These are phyloP conservation scores for Rotaria magnacalcarata DNA, from an alignment of 2,888 invertebrate genomes.

Conservation along the genomic window DNA sequence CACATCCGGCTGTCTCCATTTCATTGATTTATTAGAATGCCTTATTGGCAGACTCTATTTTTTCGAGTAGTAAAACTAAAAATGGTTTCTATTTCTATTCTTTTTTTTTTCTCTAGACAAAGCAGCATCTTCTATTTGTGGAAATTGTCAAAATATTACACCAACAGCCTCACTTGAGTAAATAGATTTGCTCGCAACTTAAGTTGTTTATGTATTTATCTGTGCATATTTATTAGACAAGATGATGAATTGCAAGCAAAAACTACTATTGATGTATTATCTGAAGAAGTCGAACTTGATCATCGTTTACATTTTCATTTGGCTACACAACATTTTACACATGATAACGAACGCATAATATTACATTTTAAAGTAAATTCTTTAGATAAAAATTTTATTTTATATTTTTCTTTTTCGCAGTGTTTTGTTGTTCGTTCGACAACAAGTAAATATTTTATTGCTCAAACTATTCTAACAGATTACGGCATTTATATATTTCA, in stretches of 20 bases:
- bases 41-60: no score
- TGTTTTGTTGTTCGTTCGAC: slow-evolving; percentile 27
- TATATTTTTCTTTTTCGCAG: background rate
- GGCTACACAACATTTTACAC: background rate
- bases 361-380: slow-evolving; percentile 11
- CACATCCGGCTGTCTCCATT: no score
- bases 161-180: background rate
- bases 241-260: background rate
- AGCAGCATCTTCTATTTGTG: background rate
- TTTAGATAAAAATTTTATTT: no score
- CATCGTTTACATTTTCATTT: slow-evolving; percentile 20
- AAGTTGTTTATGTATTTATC: background rate
- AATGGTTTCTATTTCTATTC: background rate
- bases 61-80: no score
- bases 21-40: no score
- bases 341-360: background rate
- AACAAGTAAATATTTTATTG: slow-evolving; percentile 7
- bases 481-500: slow-evolving; percentile 23
- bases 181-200: background rate
- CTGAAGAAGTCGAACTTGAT: background rate
- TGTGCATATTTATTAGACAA: background rate
- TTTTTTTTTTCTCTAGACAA: background rate
- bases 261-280: background rate
- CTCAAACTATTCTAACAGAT: background rate
- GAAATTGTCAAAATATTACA: background rate